phyloP scores from a whole-genome alignment of 1,140 invertebrate species.

The Drosophila lacteicornis region DNA sequence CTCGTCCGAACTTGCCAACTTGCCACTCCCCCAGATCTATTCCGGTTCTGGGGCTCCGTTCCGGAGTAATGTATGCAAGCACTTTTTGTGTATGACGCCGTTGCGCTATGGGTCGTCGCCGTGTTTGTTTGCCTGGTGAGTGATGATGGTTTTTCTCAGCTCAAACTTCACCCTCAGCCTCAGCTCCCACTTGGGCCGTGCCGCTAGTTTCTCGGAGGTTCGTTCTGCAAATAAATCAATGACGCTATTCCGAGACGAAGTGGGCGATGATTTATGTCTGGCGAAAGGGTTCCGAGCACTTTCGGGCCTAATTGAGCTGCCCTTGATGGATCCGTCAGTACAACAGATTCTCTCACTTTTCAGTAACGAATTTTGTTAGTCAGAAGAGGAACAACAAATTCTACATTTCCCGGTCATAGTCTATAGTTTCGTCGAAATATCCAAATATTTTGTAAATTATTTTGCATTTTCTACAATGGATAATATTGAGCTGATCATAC shows the following conservation, averaged over 20 bases:
- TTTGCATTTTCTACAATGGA: constrained; percentile 1
- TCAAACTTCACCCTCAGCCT: constrained; percentile 1
- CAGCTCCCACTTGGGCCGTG: not conserved
- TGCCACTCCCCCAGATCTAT: constrained; percentile 26
- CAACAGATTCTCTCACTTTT: not conserved
- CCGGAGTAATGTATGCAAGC: constrained; percentile 60
- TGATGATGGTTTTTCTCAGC: constrained; percentile 62
- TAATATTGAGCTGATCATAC: not conserved
- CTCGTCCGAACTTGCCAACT: not conserved
- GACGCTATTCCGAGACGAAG: constrained; percentile 31
- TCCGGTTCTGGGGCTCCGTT: constrained; percentile 10
- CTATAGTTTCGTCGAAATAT: not conserved
- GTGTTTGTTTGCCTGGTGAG: constrained; percentile 74
- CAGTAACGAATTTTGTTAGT: not conserved
- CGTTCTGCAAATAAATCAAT: constrained; percentile 66
- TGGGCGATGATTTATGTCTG: constrained; percentile 56
- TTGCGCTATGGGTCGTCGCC: constrained; percentile 30
- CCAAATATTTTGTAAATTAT: not conserved
- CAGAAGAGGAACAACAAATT: constrained; percentile 3
- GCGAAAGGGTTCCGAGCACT: constrained; percentile 19
- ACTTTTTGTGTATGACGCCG: constrained; percentile 51
- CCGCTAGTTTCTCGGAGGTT: constrained; percentile 15
- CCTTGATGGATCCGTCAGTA: constrained; percentile 35
- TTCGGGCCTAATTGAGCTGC: constrained; percentile 36
- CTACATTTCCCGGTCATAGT: not conserved